These are phyloP conservation scores for Zaprionus ornatus DNA, from an alignment of 1,140 invertebrate species.

Conservation along the genomic window DNA sequence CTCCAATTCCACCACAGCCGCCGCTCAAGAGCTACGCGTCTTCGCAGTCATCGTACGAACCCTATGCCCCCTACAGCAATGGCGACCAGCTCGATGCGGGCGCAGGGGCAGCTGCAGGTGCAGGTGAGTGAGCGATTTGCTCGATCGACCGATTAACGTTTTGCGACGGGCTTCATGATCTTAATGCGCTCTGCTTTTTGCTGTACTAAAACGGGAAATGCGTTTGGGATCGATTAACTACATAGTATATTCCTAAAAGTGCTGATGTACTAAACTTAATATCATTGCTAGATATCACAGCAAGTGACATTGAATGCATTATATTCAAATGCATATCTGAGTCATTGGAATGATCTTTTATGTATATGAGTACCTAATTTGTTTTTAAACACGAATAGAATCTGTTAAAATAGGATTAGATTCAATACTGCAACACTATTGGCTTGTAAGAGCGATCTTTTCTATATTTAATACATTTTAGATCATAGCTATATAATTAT, in stretches of 20 bases:
- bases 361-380: no score
- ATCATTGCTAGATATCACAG: no score
- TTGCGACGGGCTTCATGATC: background rate
- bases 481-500: background rate
- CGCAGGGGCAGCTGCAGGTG: constrained; percentile 36
- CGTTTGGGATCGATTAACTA: background rate
- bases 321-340: no score
- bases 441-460: no score
- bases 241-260: background rate
- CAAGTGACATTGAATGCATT: no score
- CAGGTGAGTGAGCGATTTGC: constrained; percentile 62
- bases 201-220: background rate
- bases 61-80: constrained; percentile 46
- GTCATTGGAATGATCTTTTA: no score
- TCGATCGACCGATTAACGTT: background rate
- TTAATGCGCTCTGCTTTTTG: constrained; percentile 7
- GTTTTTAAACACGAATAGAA: no score
- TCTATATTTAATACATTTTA: no score
- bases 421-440: no score
- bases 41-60: constrained; percentile 35
- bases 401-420: no score
- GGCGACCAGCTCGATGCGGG: constrained; percentile 47
- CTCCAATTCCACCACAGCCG: constrained; percentile 72
- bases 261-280: no score
- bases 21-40: constrained; percentile 59